Conservation (phyloP, 2,888 invertebrate species). For the Trilocha varians region DNA sequence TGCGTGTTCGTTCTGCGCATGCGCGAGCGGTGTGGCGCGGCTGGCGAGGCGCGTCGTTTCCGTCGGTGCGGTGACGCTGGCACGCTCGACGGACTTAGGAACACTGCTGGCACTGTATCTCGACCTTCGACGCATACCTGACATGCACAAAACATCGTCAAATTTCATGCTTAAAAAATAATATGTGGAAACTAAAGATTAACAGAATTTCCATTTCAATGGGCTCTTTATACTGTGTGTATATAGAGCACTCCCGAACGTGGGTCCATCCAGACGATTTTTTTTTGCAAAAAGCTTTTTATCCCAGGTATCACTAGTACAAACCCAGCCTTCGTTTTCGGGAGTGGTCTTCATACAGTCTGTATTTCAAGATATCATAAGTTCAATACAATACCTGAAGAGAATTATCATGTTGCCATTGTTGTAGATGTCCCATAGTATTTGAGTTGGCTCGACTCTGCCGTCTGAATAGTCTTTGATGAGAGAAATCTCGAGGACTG, state of each 20-base stretch:
- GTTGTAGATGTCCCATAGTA: conserved; percentile 38
- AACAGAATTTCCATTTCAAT: no score
- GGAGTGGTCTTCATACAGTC: no score
- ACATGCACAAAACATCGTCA: no score
- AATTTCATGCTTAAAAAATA: no score
- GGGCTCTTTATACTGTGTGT: no score
- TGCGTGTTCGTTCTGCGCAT: conserved; percentile 65
- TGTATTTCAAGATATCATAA: no score
- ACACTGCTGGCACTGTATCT: conserved; percentile 81
- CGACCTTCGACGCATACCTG: conserved; percentile 74
- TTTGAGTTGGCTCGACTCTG: conserved; percentile 38
- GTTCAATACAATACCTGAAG: conserved; percentile 54
- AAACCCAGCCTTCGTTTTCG: no score
- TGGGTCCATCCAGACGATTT: no score
- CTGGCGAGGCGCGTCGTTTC: conserved; percentile 76
- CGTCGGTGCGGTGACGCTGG: conserved; percentile 78
- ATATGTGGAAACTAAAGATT: no score
- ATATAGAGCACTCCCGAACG: no score
- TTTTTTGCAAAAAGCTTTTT: no score
- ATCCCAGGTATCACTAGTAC: no score
- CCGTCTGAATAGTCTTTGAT: conserved; percentile 49
- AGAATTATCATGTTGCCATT: conserved; percentile 56
- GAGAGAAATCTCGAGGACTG: conserved; percentile 84
- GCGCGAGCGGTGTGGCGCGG: conserved; percentile 68
- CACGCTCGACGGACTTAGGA: conserved; percentile 83